Conservation (phyloP, 2,888 invertebrate species). For the Andrena marginata region DNA sequence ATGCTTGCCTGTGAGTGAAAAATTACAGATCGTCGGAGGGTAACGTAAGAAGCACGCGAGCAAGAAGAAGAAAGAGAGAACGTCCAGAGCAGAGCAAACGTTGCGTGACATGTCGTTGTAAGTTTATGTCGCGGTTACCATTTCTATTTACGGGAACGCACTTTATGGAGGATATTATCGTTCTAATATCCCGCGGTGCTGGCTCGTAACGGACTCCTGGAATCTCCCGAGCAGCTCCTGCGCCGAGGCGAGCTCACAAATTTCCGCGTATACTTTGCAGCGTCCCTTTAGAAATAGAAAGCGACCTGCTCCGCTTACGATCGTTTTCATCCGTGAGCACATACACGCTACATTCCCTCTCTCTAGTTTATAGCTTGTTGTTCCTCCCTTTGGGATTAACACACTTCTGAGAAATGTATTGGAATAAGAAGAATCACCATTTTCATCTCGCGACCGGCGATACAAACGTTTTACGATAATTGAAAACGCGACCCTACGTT, state of each 20-base stretch:
- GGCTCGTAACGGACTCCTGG: conserved; percentile 44
- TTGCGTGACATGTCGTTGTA: conserved; percentile 44
- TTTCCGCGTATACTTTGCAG: conserved; percentile 33
- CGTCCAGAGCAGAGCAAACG: conserved; percentile 14
- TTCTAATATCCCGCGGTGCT: conserved; percentile 19
- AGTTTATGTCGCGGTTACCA: conserved; percentile 48
- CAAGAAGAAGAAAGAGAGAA: conserved; percentile 1
- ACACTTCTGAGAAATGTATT: background rate
- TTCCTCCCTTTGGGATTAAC: background rate
- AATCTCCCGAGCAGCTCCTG: conserved; percentile 27
- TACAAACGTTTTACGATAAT: background rate
- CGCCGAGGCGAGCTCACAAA: conserved; percentile 16
- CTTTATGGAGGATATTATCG: conserved; percentile 61
- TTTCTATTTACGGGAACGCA: conserved; percentile 48
- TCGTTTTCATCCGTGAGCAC: conserved; percentile 25
- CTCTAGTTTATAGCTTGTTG: conserved; percentile 1
- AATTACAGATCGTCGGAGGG: background rate
- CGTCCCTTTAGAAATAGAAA: conserved; percentile 24
- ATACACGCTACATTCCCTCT: background rate
- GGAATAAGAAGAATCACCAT: background rate
- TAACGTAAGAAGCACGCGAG: conserved; percentile 13
- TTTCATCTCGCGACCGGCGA: background rate
- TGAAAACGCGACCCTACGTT: too few relatives aligned
- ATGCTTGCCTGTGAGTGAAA: background rate
- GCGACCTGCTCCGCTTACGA: conserved; percentile 22